phyloP scores from a whole-genome alignment of 2,888 invertebrate genomes.

The Seira sanloemensis region DNA sequence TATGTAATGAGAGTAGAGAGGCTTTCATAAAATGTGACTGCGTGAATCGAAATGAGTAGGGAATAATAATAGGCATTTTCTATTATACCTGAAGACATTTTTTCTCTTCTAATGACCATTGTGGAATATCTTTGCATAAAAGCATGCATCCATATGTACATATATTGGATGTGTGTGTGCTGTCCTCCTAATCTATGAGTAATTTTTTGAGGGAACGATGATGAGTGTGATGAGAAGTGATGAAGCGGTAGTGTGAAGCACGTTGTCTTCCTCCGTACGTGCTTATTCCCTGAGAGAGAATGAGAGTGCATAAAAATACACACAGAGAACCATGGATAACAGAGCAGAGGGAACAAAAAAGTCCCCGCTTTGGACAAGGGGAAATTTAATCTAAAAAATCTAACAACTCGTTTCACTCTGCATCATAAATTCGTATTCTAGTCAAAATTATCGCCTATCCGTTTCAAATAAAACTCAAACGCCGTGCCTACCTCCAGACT shows the following conservation, averaged over 20 bases:
- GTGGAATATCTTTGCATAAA: slow-evolving; percentile 11
- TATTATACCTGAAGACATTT: slow-evolving; percentile 1
- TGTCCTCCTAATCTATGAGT: slow-evolving; percentile 38
- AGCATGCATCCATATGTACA: neutral
- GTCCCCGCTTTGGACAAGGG: too few relatives aligned
- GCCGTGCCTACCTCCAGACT: too few relatives aligned
- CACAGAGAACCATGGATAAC: too few relatives aligned
- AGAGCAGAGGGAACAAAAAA: too few relatives aligned
- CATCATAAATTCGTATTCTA: too few relatives aligned
- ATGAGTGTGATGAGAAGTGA: neutral
- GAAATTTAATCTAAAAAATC: too few relatives aligned
- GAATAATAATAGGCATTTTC: neutral
- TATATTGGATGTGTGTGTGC: neutral
- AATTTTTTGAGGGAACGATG: slow-evolving; percentile 23
- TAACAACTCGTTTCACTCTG: too few relatives aligned
- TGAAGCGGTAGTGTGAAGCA: slow-evolving; percentile 36
- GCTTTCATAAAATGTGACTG: neutral
- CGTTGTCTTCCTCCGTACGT: slow-evolving; percentile 48
- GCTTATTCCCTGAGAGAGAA: slow-evolving; percentile 6
- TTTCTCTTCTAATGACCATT: slow-evolving; percentile 11
- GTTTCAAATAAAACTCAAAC: too few relatives aligned
- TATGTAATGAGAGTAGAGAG: neutral
- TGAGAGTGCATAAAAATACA: slow-evolving; percentile 9
- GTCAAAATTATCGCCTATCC: too few relatives aligned
- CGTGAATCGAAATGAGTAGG: neutral